Percentiles rank a stretch among this genome's conserved stretches.
These are phyloP conservation scores for Tipula helvola DNA, from an alignment of 2,888 invertebrate species.

Conservation along the genomic window DNA sequence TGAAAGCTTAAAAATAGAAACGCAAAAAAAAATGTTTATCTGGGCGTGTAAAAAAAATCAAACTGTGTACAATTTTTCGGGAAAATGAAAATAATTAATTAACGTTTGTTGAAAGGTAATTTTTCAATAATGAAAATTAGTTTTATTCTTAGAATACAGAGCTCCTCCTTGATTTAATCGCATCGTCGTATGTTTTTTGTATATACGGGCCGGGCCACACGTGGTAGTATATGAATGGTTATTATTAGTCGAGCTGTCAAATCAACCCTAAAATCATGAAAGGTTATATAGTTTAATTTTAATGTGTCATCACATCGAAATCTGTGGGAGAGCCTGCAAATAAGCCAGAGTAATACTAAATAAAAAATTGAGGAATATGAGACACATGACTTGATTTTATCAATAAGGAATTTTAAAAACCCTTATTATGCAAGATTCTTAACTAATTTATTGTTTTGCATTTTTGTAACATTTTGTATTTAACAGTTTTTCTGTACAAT, in stretches of 20 bases:
- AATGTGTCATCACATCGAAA: too few relatives aligned
- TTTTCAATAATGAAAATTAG: background rate
- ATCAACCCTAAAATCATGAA: background rate
- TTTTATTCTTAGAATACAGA: background rate
- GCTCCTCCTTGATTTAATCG: background rate
- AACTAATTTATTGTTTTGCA: too few relatives aligned
- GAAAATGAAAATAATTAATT: background rate
- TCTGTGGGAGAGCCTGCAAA: too few relatives aligned
- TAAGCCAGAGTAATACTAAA: too few relatives aligned
- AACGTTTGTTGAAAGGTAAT: background rate
- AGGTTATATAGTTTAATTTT: too few relatives aligned
- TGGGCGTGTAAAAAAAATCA: background rate
- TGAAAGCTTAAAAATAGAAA: background rate
- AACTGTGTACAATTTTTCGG: background rate
- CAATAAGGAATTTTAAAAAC: too few relatives aligned
- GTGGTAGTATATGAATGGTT: background rate
- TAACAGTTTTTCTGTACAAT: too few relatives aligned
- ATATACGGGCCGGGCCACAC: background rate
- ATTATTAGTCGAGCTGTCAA: background rate
- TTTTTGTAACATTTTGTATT: too few relatives aligned
- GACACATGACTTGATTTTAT: too few relatives aligned
- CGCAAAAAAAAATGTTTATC: background rate
- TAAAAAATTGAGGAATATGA: too few relatives aligned
- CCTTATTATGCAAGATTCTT: too few relatives aligned
- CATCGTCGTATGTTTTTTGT: background rate